Percentiles rank a stretch among this genome's conserved stretches.
These are phyloP conservation scores for Oopsacas minuta DNA, from an alignment of 37 sponge, comb jelly and placozoan genomes.

Conservation along the genomic window DNA sequence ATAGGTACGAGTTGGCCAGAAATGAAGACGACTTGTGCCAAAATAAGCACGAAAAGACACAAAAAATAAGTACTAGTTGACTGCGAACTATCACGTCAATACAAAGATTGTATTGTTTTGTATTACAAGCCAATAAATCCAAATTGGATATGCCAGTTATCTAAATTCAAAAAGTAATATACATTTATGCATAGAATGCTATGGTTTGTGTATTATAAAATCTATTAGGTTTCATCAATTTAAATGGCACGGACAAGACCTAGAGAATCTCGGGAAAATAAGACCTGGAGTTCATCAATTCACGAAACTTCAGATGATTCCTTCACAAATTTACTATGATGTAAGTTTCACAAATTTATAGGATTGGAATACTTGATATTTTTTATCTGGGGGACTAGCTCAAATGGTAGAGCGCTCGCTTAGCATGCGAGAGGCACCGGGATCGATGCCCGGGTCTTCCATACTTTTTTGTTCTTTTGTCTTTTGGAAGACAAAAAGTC, in stretches of 20 bases:
- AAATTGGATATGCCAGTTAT: too few species aligned
- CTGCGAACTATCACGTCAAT: too few species aligned
- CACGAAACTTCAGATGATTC: slow-evolving; percentile 40
- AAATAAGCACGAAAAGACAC: too few species aligned
- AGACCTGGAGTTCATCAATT: slow-evolving; percentile 38
- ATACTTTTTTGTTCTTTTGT: not conserved
- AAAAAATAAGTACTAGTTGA: too few species aligned
- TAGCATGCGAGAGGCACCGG: slow-evolving; percentile 19
- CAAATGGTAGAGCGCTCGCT: slow-evolving; percentile 21
- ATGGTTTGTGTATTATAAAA: not conserved
- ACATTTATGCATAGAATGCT: too few species aligned
- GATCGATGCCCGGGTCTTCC: slow-evolving; percentile 18
- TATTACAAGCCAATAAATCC: too few species aligned
- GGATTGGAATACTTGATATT: not conserved
- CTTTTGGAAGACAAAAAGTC: not conserved
- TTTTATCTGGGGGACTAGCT: slow-evolving; percentile 19
- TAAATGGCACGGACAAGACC: slow-evolving; percentile 62
- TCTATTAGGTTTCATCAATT: slow-evolving; percentile 57
- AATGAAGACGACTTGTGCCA: too few species aligned
- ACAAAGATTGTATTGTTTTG: too few species aligned
- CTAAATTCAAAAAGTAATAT: too few species aligned
- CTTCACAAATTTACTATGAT: slow-evolving; percentile 44
- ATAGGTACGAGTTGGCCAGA: too few species aligned
- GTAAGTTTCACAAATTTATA: slow-evolving; percentile 27
- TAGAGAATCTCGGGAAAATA: slow-evolving; percentile 25